phyloP scores from a whole-genome alignment of 2,888 invertebrate species.

The Drosophila aldrichi region DNA sequence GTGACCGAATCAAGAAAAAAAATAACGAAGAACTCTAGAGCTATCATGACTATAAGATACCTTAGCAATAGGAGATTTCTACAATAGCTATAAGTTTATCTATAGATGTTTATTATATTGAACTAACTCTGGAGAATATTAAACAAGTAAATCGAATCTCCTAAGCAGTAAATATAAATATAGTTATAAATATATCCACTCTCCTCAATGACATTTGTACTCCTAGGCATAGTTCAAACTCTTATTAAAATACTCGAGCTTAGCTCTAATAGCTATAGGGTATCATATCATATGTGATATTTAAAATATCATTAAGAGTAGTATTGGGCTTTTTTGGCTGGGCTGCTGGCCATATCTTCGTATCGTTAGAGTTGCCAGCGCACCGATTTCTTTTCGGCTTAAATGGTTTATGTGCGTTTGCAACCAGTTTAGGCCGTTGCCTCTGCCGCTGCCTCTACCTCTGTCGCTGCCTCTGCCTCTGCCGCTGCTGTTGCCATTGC shows the following conservation, averaged over 20 bases:
- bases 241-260: not conserved
- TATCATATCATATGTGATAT: slow-evolving; percentile 32
- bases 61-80: slow-evolving; percentile 2
- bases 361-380: slow-evolving; percentile 70
- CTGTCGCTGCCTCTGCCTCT: slow-evolving; percentile 31
- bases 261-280: not conserved
- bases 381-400: slow-evolving; percentile 78
- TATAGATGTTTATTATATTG: no score
- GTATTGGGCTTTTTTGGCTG: slow-evolving; percentile 31
- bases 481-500: slow-evolving; percentile 24
- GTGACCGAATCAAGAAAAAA: slow-evolving; percentile 32
- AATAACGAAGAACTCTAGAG: slow-evolving; percentile 9
- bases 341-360: slow-evolving; percentile 46
- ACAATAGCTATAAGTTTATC: no score
- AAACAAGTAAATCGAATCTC: no score
- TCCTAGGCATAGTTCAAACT: not conserved
- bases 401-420: slow-evolving; percentile 81
- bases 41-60: slow-evolving; percentile 23
- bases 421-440: slow-evolving; percentile 72
- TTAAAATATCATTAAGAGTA: slow-evolving; percentile 43
- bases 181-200: not conserved
- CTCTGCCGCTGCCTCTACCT: slow-evolving; percentile 24
- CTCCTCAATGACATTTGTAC: not conserved
- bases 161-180: not conserved
- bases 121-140: no score